A percentile compares a stretch with the other conserved stretches of the same genome.
phyloP scores from a whole-genome alignment of 2,888 invertebrate species.

The Maniola hyperantus region DNA sequence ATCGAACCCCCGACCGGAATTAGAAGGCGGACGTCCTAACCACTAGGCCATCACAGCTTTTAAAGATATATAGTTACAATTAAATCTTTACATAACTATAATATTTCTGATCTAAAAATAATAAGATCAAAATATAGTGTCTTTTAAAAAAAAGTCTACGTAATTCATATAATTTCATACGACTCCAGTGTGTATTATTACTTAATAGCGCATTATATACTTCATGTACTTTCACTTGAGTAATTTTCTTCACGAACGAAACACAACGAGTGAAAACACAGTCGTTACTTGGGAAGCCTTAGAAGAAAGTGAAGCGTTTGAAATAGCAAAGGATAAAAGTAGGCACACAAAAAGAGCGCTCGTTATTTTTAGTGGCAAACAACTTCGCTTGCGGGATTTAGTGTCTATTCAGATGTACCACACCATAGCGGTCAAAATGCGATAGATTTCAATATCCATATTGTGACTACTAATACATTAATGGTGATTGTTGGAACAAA shows the following conservation, averaged over 20 bases:
- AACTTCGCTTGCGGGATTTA: constrained; percentile 23
- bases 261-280: constrained; percentile 17
- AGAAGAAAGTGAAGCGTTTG: constrained; percentile 19
- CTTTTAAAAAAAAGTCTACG: neutral
- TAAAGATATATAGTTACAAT: too few relatives aligned
- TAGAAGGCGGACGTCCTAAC: too few relatives aligned
- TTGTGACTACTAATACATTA: too few relatives aligned
- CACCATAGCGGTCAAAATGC: too few relatives aligned
- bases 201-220: neutral
- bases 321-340: constrained; percentile 24
- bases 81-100: too few relatives aligned
- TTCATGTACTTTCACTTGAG: neutral
- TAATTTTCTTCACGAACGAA: neutral
- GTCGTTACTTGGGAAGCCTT: constrained; percentile 18
- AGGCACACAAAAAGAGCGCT: constrained; percentile 27
- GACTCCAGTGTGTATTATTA: neutral
- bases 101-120: too few relatives aligned
- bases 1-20: too few relatives aligned
- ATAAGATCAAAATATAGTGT: too few relatives aligned
- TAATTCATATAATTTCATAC: neutral
- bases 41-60: too few relatives aligned
- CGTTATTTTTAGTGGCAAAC: constrained; percentile 33
- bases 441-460: too few relatives aligned
- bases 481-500: too few relatives aligned
- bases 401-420: neutral